phyloP scores from a whole-genome alignment of 2,888 invertebrate species.

The Pristionchus exspectatus region DNA sequence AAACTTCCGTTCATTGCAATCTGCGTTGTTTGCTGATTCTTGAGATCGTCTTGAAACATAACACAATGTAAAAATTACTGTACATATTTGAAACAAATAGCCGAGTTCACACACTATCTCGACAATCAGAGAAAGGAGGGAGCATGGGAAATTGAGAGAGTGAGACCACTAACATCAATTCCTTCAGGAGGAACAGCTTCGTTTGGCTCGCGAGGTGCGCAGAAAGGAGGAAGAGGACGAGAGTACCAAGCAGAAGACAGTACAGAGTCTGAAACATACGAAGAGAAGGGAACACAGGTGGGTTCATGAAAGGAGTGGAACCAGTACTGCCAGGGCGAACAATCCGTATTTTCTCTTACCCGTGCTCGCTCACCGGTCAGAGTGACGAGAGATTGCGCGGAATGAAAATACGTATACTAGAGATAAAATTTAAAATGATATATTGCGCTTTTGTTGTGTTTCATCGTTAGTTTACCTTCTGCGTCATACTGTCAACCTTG shows the following conservation, averaged over 20 bases:
- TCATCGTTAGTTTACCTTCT: background rate
- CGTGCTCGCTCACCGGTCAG: too few relatives aligned
- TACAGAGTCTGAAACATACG: conserved; percentile 46
- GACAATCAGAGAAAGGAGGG: background rate
- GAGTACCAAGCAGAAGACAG: conserved; percentile 50
- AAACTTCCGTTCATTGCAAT: background rate
- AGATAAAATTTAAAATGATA: too few relatives aligned
- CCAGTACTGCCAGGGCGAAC: too few relatives aligned
- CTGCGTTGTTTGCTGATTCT: background rate
- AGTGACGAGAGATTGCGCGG: too few relatives aligned
- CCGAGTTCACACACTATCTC: too few relatives aligned
- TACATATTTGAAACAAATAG: too few relatives aligned
- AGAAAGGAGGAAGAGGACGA: conserved; percentile 62
- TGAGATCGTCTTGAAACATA: too few relatives aligned
- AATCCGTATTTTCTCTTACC: too few relatives aligned
- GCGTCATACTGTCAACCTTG: too few relatives aligned
- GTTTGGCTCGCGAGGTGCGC: conserved; percentile 62
- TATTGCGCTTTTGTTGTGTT: background rate
- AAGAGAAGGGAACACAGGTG: conserved; percentile 51
- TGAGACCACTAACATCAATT: background rate
- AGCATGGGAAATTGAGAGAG: background rate
- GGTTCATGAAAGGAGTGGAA: too few relatives aligned
- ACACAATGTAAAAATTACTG: too few relatives aligned
- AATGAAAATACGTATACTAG: too few relatives aligned
- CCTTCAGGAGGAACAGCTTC: conserved; percentile 67